Conservation (phyloP, 2,888 invertebrate genomes). For the Heliconius aoede region DNA sequence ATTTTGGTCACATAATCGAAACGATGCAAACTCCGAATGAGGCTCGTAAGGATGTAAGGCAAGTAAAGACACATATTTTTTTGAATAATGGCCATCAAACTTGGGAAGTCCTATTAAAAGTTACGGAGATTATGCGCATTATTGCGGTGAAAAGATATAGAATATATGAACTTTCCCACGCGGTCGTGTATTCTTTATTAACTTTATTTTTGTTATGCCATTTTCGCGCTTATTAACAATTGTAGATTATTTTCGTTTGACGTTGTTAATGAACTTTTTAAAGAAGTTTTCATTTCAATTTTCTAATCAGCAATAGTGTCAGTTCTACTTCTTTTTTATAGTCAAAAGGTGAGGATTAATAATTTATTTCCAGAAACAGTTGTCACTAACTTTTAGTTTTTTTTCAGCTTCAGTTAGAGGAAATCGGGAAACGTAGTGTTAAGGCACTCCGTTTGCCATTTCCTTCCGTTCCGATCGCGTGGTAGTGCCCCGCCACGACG, state of each 20-base stretch:
- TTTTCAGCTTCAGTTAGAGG: no score
- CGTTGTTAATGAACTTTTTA: neutral
- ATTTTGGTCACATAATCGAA: conserved; percentile 59
- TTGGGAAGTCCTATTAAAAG: conserved; percentile 79
- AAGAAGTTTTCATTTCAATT: neutral
- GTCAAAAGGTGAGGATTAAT: neutral
- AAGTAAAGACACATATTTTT: conserved; percentile 68
- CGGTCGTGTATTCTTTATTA: conserved; percentile 59
- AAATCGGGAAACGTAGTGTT: no score
- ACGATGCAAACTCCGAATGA: conserved; percentile 64
- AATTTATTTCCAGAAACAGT: no score
- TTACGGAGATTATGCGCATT: conserved; percentile 80
- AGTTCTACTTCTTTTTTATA: no score
- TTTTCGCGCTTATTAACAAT: conserved; percentile 26
- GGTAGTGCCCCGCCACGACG: no score
- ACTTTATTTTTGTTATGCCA: conserved; percentile 33
- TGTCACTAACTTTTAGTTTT: no score
- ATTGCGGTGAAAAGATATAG: conserved; percentile 74
- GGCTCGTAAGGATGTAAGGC: conserved; percentile 60
- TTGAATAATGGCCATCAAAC: conserved; percentile 80
- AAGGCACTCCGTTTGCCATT: no score
- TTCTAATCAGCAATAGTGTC: neutral
- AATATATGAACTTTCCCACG: conserved; percentile 74
- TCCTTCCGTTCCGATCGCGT: no score
- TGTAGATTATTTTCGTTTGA: conserved; percentile 14